Evolutionary conservation across 1,140 invertebrate genomes (phyloP), one percentile per base, ranked within the genome.

Genomic region (Lethrus apterus): DNA sequence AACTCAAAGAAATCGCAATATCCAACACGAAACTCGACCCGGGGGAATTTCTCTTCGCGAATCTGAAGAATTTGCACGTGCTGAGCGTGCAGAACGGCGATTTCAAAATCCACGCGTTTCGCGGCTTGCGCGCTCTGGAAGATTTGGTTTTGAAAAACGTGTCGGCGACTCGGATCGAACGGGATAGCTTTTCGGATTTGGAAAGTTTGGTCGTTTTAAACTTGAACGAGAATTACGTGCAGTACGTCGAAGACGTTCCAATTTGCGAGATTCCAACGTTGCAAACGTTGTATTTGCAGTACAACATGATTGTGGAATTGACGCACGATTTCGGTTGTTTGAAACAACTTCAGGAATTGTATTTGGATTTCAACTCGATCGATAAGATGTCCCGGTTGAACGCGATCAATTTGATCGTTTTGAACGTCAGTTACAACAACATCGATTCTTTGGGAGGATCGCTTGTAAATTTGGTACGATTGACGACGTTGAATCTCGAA

Each of bases 391-490:
- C 14, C 8, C 7, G n/a, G 8, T 3, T 38, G 19, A 10, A 14
- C 8, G 2, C n/a, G 11, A 9, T 41, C 23, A 26, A 41, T 21
- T 32, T 47, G 13, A 21, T 32, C 0, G 40, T 46, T 2, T 41
- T 62, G 29, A 55, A 56, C 48, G 51, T 63, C 35, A 59, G 57
- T 42, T 19, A 44, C 21, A 63, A 63, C 34, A 44, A 55, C 42
- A 54, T 63, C 19, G 15, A 43, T 24, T 34, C 19, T 13, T 38
- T 63, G 23, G 44, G 31, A 2, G 15, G 46, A 18, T 40, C 50
- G n/a, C 43, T 61, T 1, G 48, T 29, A 10, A 33, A 46, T 33
- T 50, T 61, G 18, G 35, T 20, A 19, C 24, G 41, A 13, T 36
- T 52, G 14, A 18, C 44, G 20, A 8, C 23, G 5, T 19, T 52